These are phyloP conservation scores for Myotis yumanensis DNA, from an alignment of 2,113 vertebrate genomes.

Conservation along the genomic window DNA sequence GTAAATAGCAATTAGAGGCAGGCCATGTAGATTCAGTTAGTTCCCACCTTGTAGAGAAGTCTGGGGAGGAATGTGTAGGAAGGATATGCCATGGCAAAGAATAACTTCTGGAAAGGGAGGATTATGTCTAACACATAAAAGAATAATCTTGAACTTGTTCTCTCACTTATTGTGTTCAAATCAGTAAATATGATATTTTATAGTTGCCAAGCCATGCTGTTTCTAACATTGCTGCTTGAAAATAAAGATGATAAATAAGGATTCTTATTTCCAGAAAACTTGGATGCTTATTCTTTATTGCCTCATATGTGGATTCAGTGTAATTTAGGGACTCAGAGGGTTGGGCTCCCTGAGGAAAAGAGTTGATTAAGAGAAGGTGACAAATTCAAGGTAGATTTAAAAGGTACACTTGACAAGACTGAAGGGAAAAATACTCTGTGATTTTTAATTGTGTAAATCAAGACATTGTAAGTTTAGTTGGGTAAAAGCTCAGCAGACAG, in stretches of 20 bases:
- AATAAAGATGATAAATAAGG: not conserved
- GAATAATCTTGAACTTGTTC: not conserved
- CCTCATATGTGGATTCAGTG: not conserved
- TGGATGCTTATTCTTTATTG: not conserved
- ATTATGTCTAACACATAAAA: not conserved
- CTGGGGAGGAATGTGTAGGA: not conserved
- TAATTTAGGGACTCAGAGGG: not conserved
- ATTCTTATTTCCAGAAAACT: not conserved
- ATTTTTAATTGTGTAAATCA: not conserved
- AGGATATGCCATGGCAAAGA: not conserved
- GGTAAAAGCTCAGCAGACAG: not conserved
- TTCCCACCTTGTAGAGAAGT: not conserved
- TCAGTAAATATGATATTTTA: not conserved
- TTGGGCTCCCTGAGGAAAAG: not conserved
- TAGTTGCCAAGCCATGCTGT: not conserved
- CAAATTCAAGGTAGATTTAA: not conserved
- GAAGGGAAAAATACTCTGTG: not conserved
- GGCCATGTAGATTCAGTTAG: not conserved
- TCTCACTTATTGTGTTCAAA: not conserved
- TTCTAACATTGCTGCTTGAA: not conserved
- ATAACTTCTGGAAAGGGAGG: not conserved
- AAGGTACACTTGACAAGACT: not conserved
- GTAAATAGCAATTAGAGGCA: not conserved
- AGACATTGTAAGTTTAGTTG: not conserved
- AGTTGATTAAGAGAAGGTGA: not conserved